Base-by-base conservation (phyloP, 1,140 invertebrate species). In the Antheraea mylitta region DNA sequence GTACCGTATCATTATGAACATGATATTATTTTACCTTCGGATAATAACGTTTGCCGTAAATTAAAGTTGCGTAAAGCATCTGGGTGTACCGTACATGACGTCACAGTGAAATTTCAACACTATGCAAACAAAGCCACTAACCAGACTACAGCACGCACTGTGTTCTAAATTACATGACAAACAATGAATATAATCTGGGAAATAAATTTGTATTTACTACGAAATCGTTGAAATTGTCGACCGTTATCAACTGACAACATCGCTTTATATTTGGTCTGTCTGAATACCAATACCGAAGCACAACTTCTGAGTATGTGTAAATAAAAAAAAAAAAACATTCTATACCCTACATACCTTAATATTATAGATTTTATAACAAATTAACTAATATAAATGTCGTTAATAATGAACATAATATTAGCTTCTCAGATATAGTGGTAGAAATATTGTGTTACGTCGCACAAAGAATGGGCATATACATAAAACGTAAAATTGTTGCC, bases 151-250 rank as follows among this genome's bases (percentile, higher is more conserved):
- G 68, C 72, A 77, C 70, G 72, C 69, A 77, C 81, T 85, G 75
- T 83, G 86, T 79, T 82, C 87, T 81, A 85, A 86, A 86, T 90
- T 87, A 73, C 58, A 82, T 76, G 77, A 77, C 80, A 87, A 81
- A 84, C 81, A 78, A 80, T 76, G 76, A 82, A 79, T 81, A 74
- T 78, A 75, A 82, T 81, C 75, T 71, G 64, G 64, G 70, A 71
- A 70, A 70, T 30, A 42, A 42, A 10, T 61, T 67, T 58, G 64
- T 67, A 37, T 67, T 71, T 68, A 45, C 30, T 13, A 61, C 58
- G 30, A 22, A 61, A 18, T 37, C 22, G 8, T 63, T 37, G 11
- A 18, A 58, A 48, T 9, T 13, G 19, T 63, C 3, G 7, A 37
- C 22, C 22, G 22, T 3, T 18, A 13, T 9, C 45, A 53, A 13